These are phyloP conservation scores for Meandrusa payeni DNA, from an alignment of 2,888 invertebrate genomes.

Conservation along the genomic window DNA sequence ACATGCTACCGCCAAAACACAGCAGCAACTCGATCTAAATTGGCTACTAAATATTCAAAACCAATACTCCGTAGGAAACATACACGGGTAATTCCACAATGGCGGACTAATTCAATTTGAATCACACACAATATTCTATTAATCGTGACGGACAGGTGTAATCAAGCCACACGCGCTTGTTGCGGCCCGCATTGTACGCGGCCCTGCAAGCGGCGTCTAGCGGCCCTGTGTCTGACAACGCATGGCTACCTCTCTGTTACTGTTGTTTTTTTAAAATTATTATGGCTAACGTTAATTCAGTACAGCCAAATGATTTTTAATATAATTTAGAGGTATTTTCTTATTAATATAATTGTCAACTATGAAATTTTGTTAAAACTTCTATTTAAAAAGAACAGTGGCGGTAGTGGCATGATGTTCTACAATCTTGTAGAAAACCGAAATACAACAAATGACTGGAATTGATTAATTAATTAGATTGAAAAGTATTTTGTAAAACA, in stretches of 20 bases:
- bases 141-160: constrained; percentile 77
- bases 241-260: constrained; percentile 22
- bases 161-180: constrained; percentile 56
- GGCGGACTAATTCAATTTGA: constrained; percentile 73
- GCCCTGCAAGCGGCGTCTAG: constrained; percentile 34
- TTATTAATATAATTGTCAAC: too few species aligned
- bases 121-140: constrained; percentile 78
- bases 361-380: too few species aligned
- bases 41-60: constrained; percentile 75
- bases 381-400: too few species aligned
- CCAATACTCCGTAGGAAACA: constrained; percentile 64
- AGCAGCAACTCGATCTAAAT: constrained; percentile 60
- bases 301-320: too few species aligned
- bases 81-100: constrained; percentile 68
- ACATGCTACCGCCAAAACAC: constrained; percentile 41
- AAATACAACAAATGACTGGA: too few species aligned
- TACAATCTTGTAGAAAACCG: too few species aligned
- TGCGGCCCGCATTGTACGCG: constrained; percentile 44
- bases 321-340: too few species aligned
- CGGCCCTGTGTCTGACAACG: constrained; percentile 36
- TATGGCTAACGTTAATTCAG: neutral
- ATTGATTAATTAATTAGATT: too few species aligned
- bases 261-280: constrained; percentile 26
- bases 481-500: too few species aligned
- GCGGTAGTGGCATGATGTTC: too few species aligned